phyloP scores from a whole-genome alignment of 2,797 vertebrate genomes.

The Vipera ursinii region DNA sequence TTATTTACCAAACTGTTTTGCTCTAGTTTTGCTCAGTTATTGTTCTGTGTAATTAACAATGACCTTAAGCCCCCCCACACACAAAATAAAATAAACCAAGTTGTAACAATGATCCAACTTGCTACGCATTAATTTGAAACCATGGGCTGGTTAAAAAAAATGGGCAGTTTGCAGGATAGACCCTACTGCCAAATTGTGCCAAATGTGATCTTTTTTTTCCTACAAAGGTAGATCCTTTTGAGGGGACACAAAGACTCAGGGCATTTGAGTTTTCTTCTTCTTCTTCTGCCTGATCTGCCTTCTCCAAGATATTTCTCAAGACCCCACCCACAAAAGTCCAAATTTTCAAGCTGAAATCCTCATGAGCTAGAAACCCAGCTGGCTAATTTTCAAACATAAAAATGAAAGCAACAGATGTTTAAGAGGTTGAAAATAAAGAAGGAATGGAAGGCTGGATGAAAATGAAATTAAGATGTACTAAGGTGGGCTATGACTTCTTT shows the following conservation, averaged over 20 bases:
- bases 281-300: no score
- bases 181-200: neutral
- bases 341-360: neutral
- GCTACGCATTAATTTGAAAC: neutral
- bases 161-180: neutral
- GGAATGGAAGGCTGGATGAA: accelerated
- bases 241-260: neutral
- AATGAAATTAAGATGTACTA: accelerated
- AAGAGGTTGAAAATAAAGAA: neutral
- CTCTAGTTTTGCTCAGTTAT: neutral
- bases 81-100: neutral
- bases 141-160: neutral
- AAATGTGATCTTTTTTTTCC: neutral
- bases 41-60: neutral
- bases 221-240: neutral
- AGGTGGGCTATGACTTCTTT: neutral
- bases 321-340: neutral
- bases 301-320: neutral
- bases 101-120: neutral
- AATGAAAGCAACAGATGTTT: neutral
- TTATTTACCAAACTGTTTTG: neutral
- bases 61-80: neutral
- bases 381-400: neutral
- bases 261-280: neutral
- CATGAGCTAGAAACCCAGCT: neutral